Base-by-base conservation (phyloP, 2,888 invertebrate species). In the Agrochola lychnidis region DNA sequence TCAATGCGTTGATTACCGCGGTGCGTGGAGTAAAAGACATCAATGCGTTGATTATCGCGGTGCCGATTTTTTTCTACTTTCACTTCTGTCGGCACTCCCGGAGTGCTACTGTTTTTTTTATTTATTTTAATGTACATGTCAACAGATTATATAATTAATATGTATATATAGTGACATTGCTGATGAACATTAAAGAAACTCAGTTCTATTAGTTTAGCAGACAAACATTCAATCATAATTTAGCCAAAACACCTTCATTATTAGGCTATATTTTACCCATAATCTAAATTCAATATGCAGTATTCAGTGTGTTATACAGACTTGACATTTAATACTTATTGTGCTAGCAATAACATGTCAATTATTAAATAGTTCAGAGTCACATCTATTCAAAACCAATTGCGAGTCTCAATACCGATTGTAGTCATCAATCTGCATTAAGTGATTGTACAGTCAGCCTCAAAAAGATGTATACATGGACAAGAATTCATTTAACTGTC, bases 361-460 rank as follows among this genome's bases (percentile, higher is more conserved):
- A 78, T 73, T 53, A 73, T 57, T 51, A 45, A 66, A 42, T 53
- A 45, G 16, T 57, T 64, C 22, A n/a, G 63, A 56, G 78, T 42
- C 42, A 53, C 42, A 68, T 68, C 63, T 45, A 79, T 79, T 79
- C 82, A 81, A 25, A 75, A 75, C n/a, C 82, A 79, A 79, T 79
- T 81, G 67, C 3, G 16, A 7, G 40, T 51, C 6, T 63, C 45
- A 57, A 81, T 68, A 42, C 48, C 42, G 53, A 74, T 79, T 79
- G 76, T 75, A 16, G 53, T n/a, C 14, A 25, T 51, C 12, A 42
- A 19, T 14, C 3, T 53, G 63, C 25, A 61, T 56, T 1, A 30
- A 62, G n/a, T 40, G 73, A 73, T 48, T 30, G 16, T 79, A 51
- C 45, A n/a, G 63, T 40, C n/a, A 63, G 40, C n/a, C 1, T 40